These are phyloP conservation scores for Albula glossodonta DNA, from an alignment of 2,113 vertebrate species.

Conservation along the genomic window DNA sequence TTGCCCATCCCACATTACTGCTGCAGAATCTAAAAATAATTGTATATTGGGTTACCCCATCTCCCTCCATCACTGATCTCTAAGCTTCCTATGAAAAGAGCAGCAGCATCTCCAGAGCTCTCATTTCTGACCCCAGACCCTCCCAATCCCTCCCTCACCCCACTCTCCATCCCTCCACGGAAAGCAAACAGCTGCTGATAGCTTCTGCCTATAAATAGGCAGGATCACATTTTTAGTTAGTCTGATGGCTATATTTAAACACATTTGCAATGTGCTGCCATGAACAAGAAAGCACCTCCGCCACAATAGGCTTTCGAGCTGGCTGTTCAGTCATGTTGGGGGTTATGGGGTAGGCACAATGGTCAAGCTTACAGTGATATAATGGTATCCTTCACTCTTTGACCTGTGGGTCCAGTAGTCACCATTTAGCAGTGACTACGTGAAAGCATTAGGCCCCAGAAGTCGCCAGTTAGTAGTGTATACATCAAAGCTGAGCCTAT, in stretches of 20 bases:
- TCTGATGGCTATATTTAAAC: not conserved
- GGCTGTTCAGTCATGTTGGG: not conserved
- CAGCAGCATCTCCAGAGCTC: not conserved
- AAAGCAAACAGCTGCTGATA: not conserved
- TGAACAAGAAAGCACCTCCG: not conserved
- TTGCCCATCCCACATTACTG: not conserved
- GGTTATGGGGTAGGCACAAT: not conserved
- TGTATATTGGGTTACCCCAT: not conserved
- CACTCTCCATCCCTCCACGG: not conserved
- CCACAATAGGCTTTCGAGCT: not conserved
- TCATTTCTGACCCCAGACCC: not conserved
- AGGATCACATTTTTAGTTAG: slow-evolving; percentile 1
- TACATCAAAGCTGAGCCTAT: too few species aligned
- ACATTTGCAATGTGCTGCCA: not conserved
- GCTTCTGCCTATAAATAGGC: not conserved
- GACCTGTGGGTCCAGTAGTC: not conserved
- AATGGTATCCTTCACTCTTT: not conserved
- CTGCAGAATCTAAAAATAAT: not conserved
- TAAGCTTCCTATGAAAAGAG: not conserved
- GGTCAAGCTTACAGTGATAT: not conserved
- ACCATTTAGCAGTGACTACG: not conserved
- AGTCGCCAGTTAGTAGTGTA: not conserved
- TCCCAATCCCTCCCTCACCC: not conserved
- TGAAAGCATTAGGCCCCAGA: not conserved
- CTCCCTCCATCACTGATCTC: not conserved